These are phyloP conservation scores for Lophotis ruficrista DNA, from an alignment of 2,113 vertebrate species.

Conservation along the genomic window DNA sequence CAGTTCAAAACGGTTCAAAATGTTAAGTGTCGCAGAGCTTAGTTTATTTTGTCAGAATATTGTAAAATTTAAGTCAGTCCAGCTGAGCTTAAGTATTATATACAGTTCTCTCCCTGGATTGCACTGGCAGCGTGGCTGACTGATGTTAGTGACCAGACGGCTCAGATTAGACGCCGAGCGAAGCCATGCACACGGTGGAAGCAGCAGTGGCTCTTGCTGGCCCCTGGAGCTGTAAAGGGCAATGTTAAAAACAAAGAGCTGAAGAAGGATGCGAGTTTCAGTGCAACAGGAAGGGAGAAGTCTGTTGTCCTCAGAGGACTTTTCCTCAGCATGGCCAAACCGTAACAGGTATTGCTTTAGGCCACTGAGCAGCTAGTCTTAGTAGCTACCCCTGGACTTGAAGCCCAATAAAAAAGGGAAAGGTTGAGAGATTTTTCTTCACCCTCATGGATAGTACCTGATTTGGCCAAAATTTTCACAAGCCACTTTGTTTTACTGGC, in stretches of 20 bases:
- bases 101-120: neutral
- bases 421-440: slow-evolving; percentile 8
- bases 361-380: neutral
- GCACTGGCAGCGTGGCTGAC: neutral
- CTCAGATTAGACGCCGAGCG: neutral
- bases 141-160: neutral
- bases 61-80: slow-evolving; percentile 48
- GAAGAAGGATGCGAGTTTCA: neutral
- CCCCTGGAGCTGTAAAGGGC: neutral
- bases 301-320: neutral
- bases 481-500: slow-evolving; percentile 50
- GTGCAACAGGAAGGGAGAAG: neutral
- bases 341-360: neutral
- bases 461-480: slow-evolving; percentile 45
- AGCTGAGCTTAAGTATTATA: slow-evolving; percentile 43
- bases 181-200: neutral
- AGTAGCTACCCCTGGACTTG: neutral
- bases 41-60: neutral
- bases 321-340: slow-evolving; percentile 13
- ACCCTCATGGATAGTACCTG: slow-evolving; percentile 15
- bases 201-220: neutral
- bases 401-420: slow-evolving; percentile 4
- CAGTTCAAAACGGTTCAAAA: slow-evolving; percentile 44
- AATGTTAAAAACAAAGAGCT: neutral
- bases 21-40: neutral